Evolutionary conservation across 2,113 vertebrate genomes (phyloP), one percentile per base, ranked within the genome.

Genomic region (Ammodytes dubius): DNA sequence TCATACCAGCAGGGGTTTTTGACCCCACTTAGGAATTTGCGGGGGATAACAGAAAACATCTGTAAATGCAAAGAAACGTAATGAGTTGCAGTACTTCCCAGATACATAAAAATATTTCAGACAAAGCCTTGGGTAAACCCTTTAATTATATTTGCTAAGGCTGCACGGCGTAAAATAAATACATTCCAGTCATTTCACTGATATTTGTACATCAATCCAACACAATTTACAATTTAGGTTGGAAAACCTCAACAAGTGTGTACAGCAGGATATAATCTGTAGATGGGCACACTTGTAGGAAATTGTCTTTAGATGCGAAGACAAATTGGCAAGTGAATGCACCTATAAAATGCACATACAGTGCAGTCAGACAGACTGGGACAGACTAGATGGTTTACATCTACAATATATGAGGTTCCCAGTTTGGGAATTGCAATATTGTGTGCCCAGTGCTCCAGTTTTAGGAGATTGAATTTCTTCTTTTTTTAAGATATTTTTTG

Each of bases 1-100:
- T 97, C 96, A 3, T 98, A 98, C 98, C 98, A 99, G 80, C 98
- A 99, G 14, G 97, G 97, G 79, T 97, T 99, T 93, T 96, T 97
- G 85, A 97, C 93, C 17, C 93, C 94, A 15, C 95, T 92, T 53
- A 98, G 95, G 90, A 99, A 99, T 75, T 96, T 95, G 4, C 35
- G 92, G 87, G 98, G 97, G 89, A 99, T 96, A 37, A 96, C 95
- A 2, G 98, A 97, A 90, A 99, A 99, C 95, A 99, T 96, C 98
- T 99, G 96, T 72, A 88, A 88, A 37, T 77, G 17, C 9, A 84
- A 69, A 90, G 81, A 91, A 82, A 79, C 27, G 59, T 40, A 54
- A 42, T 61, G 40, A 77, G 42, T 70, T 60, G 63, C 15, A 4
- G 6, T n/a, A 74, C 39, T 75, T 67, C 14, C 15, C 2, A 52